phyloP scores from a whole-genome alignment of 2,888 invertebrate genomes.

The Subacronicta megacephala region DNA sequence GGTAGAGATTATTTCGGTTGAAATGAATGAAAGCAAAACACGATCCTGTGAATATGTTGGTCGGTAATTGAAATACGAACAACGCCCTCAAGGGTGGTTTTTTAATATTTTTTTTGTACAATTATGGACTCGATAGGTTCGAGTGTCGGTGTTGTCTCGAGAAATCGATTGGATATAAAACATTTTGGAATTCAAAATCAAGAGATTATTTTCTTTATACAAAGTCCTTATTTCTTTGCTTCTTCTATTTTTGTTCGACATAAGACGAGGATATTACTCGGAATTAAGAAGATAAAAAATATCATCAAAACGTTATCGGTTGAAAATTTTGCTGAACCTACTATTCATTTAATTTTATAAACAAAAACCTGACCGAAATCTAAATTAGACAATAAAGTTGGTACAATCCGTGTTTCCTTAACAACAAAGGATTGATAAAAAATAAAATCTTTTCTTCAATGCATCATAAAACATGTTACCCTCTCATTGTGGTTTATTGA shows the following conservation, averaged over 20 bases:
- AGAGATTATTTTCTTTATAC: constrained; percentile 10
- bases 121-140: constrained; percentile 55
- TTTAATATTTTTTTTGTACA: constrained; percentile 72
- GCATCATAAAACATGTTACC: constrained; percentile 61
- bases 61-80: constrained; percentile 86
- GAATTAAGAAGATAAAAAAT: not conserved
- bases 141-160: constrained; percentile 64
- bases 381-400: not conserved
- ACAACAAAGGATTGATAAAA: constrained; percentile 28
- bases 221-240: not conserved
- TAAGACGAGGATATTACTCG: not conserved
- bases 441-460: constrained; percentile 44
- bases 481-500: constrained; percentile 74
- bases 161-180: constrained; percentile 54
- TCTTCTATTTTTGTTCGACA: constrained; percentile 2
- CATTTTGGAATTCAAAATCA: constrained; percentile 22
- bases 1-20: constrained; percentile 89
- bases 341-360: too few relatives aligned
- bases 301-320: too few relatives aligned
- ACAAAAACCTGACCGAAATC: constrained; percentile 3
- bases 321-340: too few relatives aligned
- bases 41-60: constrained; percentile 83
- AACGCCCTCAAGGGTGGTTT: constrained; percentile 75
- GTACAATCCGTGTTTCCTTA: constrained; percentile 31
- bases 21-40: constrained; percentile 89